Conservation (phyloP, 1,140 invertebrate genomes). For the Ericerus pela region DNA sequence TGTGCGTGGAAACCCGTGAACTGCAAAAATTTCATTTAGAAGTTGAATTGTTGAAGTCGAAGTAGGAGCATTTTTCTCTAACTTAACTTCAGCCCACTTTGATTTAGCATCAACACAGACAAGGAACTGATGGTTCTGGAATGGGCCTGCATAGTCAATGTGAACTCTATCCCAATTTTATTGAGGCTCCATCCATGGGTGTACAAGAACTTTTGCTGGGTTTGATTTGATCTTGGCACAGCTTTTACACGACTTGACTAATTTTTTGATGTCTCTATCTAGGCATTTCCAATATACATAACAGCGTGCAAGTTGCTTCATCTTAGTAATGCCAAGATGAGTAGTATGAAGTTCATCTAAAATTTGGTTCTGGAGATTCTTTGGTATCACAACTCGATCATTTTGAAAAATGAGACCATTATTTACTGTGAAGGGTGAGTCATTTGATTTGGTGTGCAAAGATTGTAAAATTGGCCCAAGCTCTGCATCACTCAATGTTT, state of each 20-base stretch:
- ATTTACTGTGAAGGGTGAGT: background rate
- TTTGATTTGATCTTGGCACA: slow-evolving; percentile 21
- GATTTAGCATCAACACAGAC: slow-evolving; percentile 32
- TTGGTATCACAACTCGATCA: background rate
- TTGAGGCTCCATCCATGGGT: slow-evolving; percentile 22
- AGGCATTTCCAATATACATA: background rate
- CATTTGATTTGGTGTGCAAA: background rate
- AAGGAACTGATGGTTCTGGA: slow-evolving; percentile 28
- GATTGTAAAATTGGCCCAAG: too few relatives aligned
- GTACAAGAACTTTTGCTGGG: slow-evolving; percentile 17
- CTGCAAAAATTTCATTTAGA: slow-evolving; percentile 26
- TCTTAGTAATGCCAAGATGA: slow-evolving; percentile 25
- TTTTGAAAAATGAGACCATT: background rate
- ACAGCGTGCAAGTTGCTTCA: slow-evolving; percentile 26
- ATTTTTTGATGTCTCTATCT: slow-evolving; percentile 22
- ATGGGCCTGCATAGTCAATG: slow-evolving; percentile 27
- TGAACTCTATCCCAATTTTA: slow-evolving; percentile 26
- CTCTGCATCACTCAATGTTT: too few relatives aligned
- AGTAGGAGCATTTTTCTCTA: background rate
- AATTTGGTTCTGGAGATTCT: slow-evolving; percentile 22
- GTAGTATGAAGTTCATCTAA: slow-evolving; percentile 16
- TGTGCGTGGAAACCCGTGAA: slow-evolving; percentile 20
- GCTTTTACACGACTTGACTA: slow-evolving; percentile 15
- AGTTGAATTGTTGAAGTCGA: slow-evolving; percentile 22
- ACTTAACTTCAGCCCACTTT: slow-evolving; percentile 21